Evolutionary conservation across 2,113 vertebrate genomes (phyloP).

Genomic region (Panthera leo): DNA sequence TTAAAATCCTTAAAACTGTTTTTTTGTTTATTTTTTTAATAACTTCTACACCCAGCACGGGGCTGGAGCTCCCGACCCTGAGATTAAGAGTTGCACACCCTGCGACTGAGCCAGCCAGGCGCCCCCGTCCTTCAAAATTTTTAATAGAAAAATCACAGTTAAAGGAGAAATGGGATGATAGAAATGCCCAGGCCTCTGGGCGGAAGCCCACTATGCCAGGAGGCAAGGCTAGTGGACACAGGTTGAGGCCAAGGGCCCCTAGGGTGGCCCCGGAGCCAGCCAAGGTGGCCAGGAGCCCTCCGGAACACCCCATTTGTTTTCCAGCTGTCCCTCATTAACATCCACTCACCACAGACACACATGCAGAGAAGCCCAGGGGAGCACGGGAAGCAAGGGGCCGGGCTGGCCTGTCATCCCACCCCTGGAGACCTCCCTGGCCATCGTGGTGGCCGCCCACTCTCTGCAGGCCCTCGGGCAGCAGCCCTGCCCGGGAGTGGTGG

Average conservation of each 20-base stretch:
- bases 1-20: background rate
- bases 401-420: too few species aligned
- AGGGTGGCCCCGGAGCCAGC: background rate
- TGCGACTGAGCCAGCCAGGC: background rate
- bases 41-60: background rate
- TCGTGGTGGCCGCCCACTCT: rapidly evolving
- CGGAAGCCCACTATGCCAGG: background rate
- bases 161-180: background rate
- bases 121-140: background rate
- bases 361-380: rapidly evolving
- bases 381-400: background rate
- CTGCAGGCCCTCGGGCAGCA: background rate
- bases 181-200: rapidly evolving
- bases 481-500: background rate
- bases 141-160: background rate
- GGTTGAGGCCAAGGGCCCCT: rapidly evolving
- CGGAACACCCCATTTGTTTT: background rate
- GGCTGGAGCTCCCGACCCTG: background rate
- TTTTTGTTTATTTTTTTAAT: background rate
- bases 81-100: background rate
- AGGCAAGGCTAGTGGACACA: rapidly evolving
- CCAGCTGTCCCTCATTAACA: background rate
- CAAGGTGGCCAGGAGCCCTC: rapidly evolving
- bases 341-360: background rate
- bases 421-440: background rate